Base-by-base conservation (phyloP, 2,113 vertebrate species). In the Sceloporus undulatus region DNA sequence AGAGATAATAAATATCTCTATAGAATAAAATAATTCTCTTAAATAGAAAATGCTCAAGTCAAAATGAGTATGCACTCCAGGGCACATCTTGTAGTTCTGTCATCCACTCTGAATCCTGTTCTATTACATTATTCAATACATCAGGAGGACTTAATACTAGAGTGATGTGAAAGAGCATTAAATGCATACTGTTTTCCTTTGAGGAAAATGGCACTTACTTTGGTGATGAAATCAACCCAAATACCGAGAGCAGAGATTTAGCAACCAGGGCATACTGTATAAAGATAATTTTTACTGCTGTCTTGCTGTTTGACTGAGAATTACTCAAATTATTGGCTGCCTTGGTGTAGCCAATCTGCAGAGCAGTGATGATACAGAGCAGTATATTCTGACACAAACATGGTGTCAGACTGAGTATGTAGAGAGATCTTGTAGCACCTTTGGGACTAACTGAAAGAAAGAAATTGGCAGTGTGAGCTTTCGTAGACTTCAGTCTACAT, bases 101-200 rank as follows among this genome's bases (percentile, higher is more conserved):
- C 73, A 89, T 86, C 87, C 89, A 88, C 90, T 70, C 90, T 25
- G 90, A 92, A 71, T n/a, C 79, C n/a, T 90, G 88, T 91, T 86
- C 80, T 68, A 65, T 85, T 94, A 91, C 84, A 78, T 91, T 90
- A 91, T 88, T 91, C 86, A 87, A 9, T 84, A 85, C 34, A 85
- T 59, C 74, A 86, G 71, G 13, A 19, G 23, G 6, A 2, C 0
- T 34, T 73, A 52, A 3, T 74, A 56, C 5, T 14, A 23, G 18
- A 59, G 74, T 68, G 42, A 85, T 92, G 84, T 59, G 90, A 89
- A 81, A 73, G n/a, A 91, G 42, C 56, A 91, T 89, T 68, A 62
- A 92, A 76, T 59, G 83, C 34, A 2, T 77, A 85, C 62, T 59
- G 62, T 79, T 86, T 40, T 87, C 75, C 56, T 91, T 89, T 77